A percentile compares a stretch with the other conserved stretches of the same genome.
phyloP scores from a whole-genome alignment of 92 coral and sea anemone genomes.

The Zoanthus sansibaricus region DNA sequence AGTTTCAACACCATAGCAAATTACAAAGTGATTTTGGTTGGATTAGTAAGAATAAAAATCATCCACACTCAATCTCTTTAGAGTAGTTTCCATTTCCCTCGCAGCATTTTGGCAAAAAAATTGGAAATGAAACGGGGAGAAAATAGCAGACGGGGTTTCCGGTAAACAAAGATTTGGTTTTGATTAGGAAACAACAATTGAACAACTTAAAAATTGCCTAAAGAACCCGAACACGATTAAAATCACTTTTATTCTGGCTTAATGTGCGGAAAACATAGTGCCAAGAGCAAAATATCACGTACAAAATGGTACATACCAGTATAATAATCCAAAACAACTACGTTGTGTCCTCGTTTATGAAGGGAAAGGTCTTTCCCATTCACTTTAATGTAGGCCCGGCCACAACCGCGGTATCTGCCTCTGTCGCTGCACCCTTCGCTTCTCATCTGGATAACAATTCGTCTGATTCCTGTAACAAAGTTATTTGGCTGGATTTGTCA shows the following conservation, averaged over 20 bases:
- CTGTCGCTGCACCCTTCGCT: conserved; percentile 61
- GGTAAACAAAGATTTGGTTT: background rate
- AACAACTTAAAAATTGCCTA: too few species aligned
- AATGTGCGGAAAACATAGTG: background rate
- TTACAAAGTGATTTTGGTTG: too few species aligned
- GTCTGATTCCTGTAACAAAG: conserved; percentile 31
- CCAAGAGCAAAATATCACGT: background rate
- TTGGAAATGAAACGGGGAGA: too few species aligned
- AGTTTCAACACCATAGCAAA: too few species aligned
- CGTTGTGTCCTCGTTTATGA: conserved; percentile 48
- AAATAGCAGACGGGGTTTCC: background rate
- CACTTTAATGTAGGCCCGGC: conserved; percentile 49
- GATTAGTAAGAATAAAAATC: too few species aligned
- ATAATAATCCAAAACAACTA: conserved; percentile 46
- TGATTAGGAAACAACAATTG: too few species aligned
- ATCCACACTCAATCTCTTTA: too few species aligned
- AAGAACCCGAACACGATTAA: too few species aligned
- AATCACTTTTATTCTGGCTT: too few species aligned
- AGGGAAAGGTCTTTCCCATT: conserved; percentile 54
- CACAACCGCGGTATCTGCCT: conserved; percentile 59
- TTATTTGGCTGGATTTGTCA: background rate
- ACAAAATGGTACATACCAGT: conserved; percentile 20
- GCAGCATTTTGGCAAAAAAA: too few species aligned
- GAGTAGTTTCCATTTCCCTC: too few species aligned
- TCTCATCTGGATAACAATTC: conserved; percentile 14